phyloP scores from a whole-genome alignment of 2,113 vertebrate genomes.

The Morone saxatilis region DNA sequence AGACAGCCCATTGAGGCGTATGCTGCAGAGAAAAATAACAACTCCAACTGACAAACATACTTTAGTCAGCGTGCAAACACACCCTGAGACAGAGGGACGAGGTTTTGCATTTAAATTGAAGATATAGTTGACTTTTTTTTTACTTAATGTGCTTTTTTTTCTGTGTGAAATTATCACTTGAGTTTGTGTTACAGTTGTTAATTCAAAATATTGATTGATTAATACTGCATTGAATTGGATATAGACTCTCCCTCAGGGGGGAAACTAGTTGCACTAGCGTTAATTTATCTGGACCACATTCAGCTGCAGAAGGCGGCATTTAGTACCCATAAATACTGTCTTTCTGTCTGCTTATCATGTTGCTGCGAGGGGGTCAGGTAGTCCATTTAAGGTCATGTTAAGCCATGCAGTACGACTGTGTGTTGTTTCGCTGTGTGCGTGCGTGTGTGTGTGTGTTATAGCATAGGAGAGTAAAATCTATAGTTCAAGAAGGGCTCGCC shows the following conservation, averaged over 20 bases:
- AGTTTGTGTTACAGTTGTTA: slow-evolving; percentile 48
- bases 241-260: slow-evolving; percentile 42
- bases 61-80: slow-evolving; percentile 76
- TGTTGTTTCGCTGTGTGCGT: slow-evolving; percentile 9
- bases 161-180: slow-evolving; percentile 55
- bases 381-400: slow-evolving; percentile 36
- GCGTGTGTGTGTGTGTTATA: background rate
- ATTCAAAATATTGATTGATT: slow-evolving; percentile 71
- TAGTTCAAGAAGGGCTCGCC: background rate
- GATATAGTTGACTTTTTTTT: slow-evolving; percentile 55
- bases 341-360: slow-evolving; percentile 32
- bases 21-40: slow-evolving; percentile 81
- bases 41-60: slow-evolving; percentile 80
- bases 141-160: slow-evolving; percentile 46
- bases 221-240: slow-evolving; percentile 46
- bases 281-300: slow-evolving; percentile 52
- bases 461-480: slow-evolving; percentile 1
- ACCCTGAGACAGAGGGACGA: slow-evolving; percentile 42
- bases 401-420: background rate
- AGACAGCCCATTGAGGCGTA: slow-evolving; percentile 82
- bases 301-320: slow-evolving; percentile 45
- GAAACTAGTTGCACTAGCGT: slow-evolving; percentile 17
- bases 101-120: slow-evolving; percentile 73
- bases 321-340: slow-evolving; percentile 48
- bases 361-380: slow-evolving; percentile 21